Conservation (phyloP, 2,797 vertebrate genomes). For the Coracias cyanogaster region DNA sequence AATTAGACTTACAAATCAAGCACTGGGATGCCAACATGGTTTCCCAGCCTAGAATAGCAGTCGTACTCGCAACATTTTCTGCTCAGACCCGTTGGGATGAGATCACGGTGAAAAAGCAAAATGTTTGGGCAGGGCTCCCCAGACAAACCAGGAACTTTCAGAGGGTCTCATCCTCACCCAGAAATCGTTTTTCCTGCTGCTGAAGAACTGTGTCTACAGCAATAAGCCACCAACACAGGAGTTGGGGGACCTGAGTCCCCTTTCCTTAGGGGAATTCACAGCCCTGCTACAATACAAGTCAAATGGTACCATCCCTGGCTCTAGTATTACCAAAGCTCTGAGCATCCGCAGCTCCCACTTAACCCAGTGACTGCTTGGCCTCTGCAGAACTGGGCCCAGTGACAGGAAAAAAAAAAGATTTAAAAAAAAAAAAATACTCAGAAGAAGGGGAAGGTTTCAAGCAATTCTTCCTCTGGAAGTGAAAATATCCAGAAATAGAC, state of each 20-base stretch:
- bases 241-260: rapidly evolving
- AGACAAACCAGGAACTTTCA: neutral
- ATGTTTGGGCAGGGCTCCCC: neutral
- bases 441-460: neutral
- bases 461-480: slow-evolving; percentile 20
- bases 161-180: neutral
- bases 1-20: slow-evolving; percentile 61
- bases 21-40: neutral
- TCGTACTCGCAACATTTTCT: neutral
- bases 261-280: neutral
- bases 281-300: neutral
- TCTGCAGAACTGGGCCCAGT: neutral
- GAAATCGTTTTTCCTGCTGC: neutral
- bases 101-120: neutral
- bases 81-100: neutral
- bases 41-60: neutral
- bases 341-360: neutral
- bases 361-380: neutral
- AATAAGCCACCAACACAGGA: neutral
- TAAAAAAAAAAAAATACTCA: neutral
- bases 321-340: rapidly evolving
- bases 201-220: neutral
- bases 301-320: neutral
- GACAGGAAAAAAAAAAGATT: neutral
- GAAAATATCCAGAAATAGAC: slow-evolving; percentile 35